phyloP scores from a whole-genome alignment of 2,888 invertebrate genomes.

The Diaprepes abbreviatus region DNA sequence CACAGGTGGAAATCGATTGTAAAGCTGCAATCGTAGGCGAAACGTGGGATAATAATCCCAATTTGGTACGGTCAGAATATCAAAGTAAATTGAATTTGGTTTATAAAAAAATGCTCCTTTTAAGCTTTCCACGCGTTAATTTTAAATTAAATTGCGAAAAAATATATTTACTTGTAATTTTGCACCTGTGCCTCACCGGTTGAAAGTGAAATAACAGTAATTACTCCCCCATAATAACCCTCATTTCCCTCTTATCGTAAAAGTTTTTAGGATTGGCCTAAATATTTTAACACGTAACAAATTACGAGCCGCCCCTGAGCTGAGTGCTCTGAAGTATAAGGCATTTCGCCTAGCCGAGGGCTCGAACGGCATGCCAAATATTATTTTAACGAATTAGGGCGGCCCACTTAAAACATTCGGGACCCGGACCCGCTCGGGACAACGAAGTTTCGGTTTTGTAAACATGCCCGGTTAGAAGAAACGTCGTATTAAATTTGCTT shows the following conservation, averaged over 20 bases:
- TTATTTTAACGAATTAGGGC: constrained; percentile 51
- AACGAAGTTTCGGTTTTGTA: constrained; percentile 46
- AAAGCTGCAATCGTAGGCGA: too few relatives aligned
- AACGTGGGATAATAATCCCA: too few relatives aligned
- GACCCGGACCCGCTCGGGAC: constrained; percentile 25
- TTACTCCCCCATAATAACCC: neutral
- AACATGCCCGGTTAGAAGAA: constrained; percentile 31
- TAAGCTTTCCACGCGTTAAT: too few relatives aligned
- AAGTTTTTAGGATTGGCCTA: neutral
- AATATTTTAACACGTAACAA: constrained; percentile 5
- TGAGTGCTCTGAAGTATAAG: constrained; percentile 35
- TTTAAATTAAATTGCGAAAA: too few relatives aligned
- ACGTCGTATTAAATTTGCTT: constrained; percentile 31
- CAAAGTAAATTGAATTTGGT: too few relatives aligned
- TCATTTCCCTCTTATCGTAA: neutral
- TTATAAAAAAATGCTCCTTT: too few relatives aligned
- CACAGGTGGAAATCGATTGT: too few relatives aligned
- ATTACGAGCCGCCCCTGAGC: constrained; percentile 34
- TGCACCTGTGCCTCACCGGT: neutral
- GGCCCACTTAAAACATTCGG: constrained; percentile 45
- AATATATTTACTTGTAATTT: neutral
- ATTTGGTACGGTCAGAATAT: too few relatives aligned
- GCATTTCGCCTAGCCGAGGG: constrained; percentile 42
- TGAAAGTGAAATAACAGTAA: neutral
- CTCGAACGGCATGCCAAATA: constrained; percentile 49